Evolutionary conservation across 2,797 vertebrate genomes (phyloP).

Genomic region (Dipus sagitta): DNA sequence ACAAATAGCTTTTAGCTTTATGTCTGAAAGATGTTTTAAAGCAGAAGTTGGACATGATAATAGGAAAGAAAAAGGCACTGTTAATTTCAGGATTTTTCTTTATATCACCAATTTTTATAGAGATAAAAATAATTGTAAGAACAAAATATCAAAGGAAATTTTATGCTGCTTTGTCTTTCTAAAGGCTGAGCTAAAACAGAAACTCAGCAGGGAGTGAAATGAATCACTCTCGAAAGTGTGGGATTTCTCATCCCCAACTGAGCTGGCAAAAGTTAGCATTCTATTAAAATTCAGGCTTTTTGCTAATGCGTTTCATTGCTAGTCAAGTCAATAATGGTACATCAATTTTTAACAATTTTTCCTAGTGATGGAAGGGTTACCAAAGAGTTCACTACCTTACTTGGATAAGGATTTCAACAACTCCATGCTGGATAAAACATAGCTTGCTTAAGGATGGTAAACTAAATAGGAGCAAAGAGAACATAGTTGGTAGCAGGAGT

Average conservation of each 20-base stretch:
- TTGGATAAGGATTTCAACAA: not conserved
- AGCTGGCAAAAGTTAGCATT: slow-evolving; percentile 59
- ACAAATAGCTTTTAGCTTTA: slow-evolving; percentile 19
- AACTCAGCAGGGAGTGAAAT: slow-evolving; percentile 41
- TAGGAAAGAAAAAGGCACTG: not conserved
- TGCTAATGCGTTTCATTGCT: slow-evolving; percentile 53
- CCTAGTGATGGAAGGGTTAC: not conserved
- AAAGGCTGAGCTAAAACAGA: slow-evolving; percentile 38
- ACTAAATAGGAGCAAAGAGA: not conserved
- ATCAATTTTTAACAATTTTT: slow-evolving; percentile 44
- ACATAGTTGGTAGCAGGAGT: not conserved
- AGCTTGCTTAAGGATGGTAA: not conserved
- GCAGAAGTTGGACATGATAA: not conserved
- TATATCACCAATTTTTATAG: not conserved
- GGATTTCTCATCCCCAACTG: slow-evolving; percentile 65
- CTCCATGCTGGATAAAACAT: not conserved
- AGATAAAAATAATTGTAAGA: slow-evolving; percentile 41
- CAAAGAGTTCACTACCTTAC: slow-evolving; percentile 36
- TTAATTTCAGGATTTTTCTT: slow-evolving; percentile 29
- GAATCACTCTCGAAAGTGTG: slow-evolving; percentile 43
- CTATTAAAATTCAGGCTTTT: slow-evolving; percentile 72
- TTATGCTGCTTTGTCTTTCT: slow-evolving; percentile 61
- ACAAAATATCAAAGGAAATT: not conserved
- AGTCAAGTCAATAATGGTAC: slow-evolving; percentile 47
- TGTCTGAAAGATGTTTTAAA: slow-evolving; percentile 38